phyloP scores from a whole-genome alignment of 2,888 invertebrate species.

The Steinernema carpocapsae region DNA sequence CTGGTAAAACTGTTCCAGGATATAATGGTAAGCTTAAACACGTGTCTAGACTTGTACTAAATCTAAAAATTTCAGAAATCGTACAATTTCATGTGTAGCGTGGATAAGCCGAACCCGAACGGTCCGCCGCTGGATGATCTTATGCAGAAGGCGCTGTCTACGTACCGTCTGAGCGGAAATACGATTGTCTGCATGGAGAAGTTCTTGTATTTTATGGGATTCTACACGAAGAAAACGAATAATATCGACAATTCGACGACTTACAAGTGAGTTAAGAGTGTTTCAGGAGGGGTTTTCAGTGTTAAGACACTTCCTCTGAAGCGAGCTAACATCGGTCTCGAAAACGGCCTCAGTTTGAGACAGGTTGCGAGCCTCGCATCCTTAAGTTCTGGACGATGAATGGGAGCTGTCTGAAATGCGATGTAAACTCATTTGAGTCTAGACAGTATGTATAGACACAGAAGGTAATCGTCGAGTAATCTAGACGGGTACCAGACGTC shows the following conservation, averaged over 20 bases:
- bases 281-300: too few relatives aligned
- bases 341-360: too few relatives aligned
- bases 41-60: too few relatives aligned
- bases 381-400: too few relatives aligned
- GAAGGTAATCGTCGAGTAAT: too few relatives aligned
- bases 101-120: background rate
- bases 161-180: background rate
- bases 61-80: background rate
- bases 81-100: background rate
- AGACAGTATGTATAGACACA: too few relatives aligned
- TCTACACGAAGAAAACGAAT: conserved; percentile 44
- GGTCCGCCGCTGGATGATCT: conserved; percentile 1
- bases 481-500: too few relatives aligned
- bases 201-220: conserved; percentile 58
- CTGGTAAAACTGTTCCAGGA: background rate
- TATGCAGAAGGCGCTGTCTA: background rate
- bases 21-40: background rate
- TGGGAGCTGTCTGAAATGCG: too few relatives aligned
- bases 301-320: too few relatives aligned
- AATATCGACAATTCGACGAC: conserved; percentile 39
- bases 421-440: too few relatives aligned
- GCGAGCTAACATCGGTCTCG: too few relatives aligned
- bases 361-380: too few relatives aligned
- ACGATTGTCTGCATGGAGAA: conserved; percentile 62
- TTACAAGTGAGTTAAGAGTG: conserved; percentile 42